Base-by-base conservation (phyloP, 2,113 vertebrate genomes). In the Engystomops pustulosus region DNA sequence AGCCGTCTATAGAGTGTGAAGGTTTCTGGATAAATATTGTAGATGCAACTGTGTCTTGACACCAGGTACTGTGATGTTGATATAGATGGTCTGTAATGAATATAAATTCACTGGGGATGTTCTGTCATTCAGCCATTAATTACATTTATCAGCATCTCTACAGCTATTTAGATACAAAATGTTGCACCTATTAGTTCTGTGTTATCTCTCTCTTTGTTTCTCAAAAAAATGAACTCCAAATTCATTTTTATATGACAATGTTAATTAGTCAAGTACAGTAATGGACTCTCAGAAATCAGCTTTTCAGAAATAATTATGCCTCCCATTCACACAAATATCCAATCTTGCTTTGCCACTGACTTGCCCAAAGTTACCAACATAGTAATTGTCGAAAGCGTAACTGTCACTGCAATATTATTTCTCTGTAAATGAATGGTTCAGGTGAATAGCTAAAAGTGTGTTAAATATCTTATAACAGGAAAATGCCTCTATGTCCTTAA, bases 121-220 rank as follows among this genome's bases (percentile, higher is more conserved):
- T 49, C 44, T 81, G 86, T 70, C 58, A 88, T 15, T 7, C 5
- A 83, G 30, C 30, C 45, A 80, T 78, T 79, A 84, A 86, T 85
- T 58, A 79, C 12, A 60, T 85, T 88, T 87, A 81, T 87, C 67
- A 80, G 84, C 27, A 81, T 87, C 18, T 65, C 67, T 75, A 53
- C 8, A 85, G 20, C 51, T 86, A 86, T 86, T 88, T 87, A 85
- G 87, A 89, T 80, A 76, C 81, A 80, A 86, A 88, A 89, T 65
- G 6, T 36, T 10, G 18, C 41, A 80, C 44, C 78, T 87, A 44
- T 30, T 83, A 78, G 87, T 90, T 86, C 82, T 71, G 87, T 86
- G 62, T 82, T 85, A 79, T 49, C 51, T 87, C 34, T 88, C 88
- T 53, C 83, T 88, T 86, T 1, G 0, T 11, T 86, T 74, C 55